A percentile compares a stretch with the other conserved stretches of the same genome.
phyloP scores from a whole-genome alignment of 2,113 vertebrate species.

The Crotalus viridis region DNA sequence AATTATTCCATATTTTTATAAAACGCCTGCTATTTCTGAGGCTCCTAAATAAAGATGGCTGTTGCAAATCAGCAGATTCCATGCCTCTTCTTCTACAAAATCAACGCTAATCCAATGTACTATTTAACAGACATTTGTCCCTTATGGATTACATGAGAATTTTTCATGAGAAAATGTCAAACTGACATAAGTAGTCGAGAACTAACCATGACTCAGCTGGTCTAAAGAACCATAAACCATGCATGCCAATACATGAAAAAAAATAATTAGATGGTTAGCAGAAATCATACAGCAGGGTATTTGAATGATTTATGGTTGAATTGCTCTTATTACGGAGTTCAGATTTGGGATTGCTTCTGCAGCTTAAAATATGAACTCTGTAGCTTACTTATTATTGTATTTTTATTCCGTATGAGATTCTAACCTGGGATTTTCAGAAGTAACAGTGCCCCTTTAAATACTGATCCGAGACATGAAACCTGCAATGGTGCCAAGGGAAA shows the following conservation, averaged over 20 bases:
- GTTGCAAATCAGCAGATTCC: not conserved
- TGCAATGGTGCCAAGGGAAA: not conserved
- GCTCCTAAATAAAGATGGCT: fast-evolving
- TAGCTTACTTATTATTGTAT: not conserved
- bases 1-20: fast-evolving
- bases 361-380: not conserved
- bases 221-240: not conserved
- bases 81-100: not conserved
- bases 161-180: not conserved
- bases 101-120: fast-evolving
- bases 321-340: not conserved
- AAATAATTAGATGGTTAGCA: not conserved
- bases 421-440: not conserved
- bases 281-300: not conserved
- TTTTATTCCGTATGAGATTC: not conserved
- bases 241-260: not conserved
- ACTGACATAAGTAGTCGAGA: not conserved
- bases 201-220: not conserved
- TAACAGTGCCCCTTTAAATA: not conserved
- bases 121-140: not conserved
- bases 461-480: not conserved
- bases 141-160: not conserved
- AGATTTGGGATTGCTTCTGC: not conserved
- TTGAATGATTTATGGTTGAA: not conserved
- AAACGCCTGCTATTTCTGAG: not conserved